phyloP scores from a whole-genome alignment of 2,797 vertebrate species.

The Eurystomus glaucurus region DNA sequence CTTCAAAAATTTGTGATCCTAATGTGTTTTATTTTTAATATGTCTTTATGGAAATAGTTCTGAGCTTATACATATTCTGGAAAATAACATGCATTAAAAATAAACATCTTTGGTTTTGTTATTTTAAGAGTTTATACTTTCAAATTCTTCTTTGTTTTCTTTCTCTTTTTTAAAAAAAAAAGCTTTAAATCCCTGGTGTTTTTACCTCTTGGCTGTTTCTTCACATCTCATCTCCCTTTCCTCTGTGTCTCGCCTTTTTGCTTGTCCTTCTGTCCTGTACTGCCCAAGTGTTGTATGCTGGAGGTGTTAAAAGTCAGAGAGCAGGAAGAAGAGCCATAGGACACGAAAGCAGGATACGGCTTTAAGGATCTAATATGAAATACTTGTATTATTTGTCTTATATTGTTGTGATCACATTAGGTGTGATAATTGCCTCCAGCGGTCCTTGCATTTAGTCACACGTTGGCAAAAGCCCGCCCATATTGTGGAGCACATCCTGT shows the following conservation, averaged over 20 bases:
- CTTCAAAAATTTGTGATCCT: background rate
- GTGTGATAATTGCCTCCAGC: background rate
- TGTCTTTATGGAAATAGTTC: background rate
- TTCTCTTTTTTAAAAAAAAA: background rate
- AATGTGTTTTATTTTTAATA: background rate
- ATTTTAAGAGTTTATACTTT: background rate
- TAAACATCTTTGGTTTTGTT: background rate
- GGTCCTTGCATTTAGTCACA: background rate
- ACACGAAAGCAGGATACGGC: background rate
- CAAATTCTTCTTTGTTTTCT: background rate
- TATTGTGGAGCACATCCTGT: background rate
- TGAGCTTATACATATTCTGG: slow-evolving; percentile 5
- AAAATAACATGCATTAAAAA: slow-evolving; percentile 47
- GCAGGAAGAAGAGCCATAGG: background rate
- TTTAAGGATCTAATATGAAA: background rate
- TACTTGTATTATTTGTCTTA: background rate
- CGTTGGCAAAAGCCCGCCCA: accelerated
- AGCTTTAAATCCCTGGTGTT: background rate
- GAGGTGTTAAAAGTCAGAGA: background rate
- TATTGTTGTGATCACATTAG: background rate
- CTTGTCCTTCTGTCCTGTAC: background rate
- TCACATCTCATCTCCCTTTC: background rate
- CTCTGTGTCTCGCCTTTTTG: background rate
- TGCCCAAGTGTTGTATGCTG: background rate
- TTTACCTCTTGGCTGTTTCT: slow-evolving; percentile 8